phyloP scores from a whole-genome alignment of 2,113 vertebrate species.

The Scophthalmus maximus region DNA sequence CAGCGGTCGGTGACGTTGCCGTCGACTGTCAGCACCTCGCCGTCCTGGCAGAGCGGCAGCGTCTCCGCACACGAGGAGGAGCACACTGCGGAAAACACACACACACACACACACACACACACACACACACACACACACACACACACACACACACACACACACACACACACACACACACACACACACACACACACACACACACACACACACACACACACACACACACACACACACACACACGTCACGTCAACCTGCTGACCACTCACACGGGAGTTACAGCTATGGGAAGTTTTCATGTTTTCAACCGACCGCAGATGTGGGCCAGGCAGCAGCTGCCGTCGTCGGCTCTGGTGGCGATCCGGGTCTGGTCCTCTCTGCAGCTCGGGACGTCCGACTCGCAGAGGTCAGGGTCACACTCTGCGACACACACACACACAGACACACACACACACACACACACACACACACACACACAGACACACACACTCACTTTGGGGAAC shows the following conservation, averaged over 20 bases:
- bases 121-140: too few species aligned
- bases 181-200: too few species aligned
- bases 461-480: background rate
- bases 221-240: too few species aligned
- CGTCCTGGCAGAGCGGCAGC: conserved; percentile 87
- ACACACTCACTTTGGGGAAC: too few species aligned
- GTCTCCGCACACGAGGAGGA: conserved; percentile 81
- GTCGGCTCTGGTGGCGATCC: conserved; percentile 86
- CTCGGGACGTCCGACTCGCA: conserved; percentile 85
- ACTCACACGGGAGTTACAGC: background rate
- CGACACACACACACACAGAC: conserved; percentile 15
- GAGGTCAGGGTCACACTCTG: conserved; percentile 93
- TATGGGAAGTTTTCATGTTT: background rate
- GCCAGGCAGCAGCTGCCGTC: conserved; percentile 91
- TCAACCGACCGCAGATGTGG: conserved; percentile 89
- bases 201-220: too few species aligned
- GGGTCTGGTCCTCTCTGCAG: conserved; percentile 89
- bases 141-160: too few species aligned
- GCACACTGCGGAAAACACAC: conserved; percentile 84
- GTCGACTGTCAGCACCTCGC: conserved; percentile 89
- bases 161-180: too few species aligned
- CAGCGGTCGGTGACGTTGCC: conserved; percentile 89
- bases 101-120: too few species aligned
- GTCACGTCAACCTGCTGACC: background rate
- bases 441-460: background rate